Percentiles rank a stretch among this genome's conserved stretches.
Evolutionary conservation across 2,113 vertebrate species (phyloP).

Genomic region (Anoura caudifer): DNA sequence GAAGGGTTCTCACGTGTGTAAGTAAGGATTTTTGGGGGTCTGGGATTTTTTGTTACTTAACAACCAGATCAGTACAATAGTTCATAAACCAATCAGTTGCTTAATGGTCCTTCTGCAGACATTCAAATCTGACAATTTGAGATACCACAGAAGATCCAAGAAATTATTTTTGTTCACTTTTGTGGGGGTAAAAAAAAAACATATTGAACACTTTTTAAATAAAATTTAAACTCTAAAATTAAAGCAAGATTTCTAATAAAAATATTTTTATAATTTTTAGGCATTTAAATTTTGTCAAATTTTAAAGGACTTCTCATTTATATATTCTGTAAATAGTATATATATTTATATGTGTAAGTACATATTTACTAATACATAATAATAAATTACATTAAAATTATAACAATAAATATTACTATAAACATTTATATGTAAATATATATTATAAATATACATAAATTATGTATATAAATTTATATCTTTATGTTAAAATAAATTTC

Average conservation of each 20-base stretch:
- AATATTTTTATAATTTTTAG: not conserved
- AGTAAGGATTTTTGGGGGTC: not conserved
- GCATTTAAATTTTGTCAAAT: not conserved
- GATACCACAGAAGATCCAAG: not conserved
- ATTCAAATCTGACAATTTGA: conserved; percentile 24
- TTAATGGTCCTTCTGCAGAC: conserved; percentile 40
- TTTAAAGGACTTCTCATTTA: not conserved
- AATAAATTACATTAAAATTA: not conserved
- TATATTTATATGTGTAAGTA: not conserved
- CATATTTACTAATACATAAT: not conserved
- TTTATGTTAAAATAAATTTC: conserved; percentile 72
- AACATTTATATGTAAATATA: not conserved
- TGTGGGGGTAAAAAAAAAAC: not conserved
- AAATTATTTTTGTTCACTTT: not conserved
- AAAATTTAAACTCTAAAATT: conserved; percentile 22
- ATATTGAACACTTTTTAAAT: not conserved
- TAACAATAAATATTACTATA: not conserved
- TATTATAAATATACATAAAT: not conserved
- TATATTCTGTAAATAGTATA: not conserved
- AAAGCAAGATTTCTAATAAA: not conserved
- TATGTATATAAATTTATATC: conserved; percentile 51
- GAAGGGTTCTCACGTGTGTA: not conserved
- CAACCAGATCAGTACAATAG: not conserved
- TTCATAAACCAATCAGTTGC: conserved; percentile 35
- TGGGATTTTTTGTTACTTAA: conserved; percentile 34